A percentile compares a stretch with the other conserved stretches of the same genome.
Conservation (phyloP, 2,888 invertebrate species). For the Atherix ibis region DNA sequence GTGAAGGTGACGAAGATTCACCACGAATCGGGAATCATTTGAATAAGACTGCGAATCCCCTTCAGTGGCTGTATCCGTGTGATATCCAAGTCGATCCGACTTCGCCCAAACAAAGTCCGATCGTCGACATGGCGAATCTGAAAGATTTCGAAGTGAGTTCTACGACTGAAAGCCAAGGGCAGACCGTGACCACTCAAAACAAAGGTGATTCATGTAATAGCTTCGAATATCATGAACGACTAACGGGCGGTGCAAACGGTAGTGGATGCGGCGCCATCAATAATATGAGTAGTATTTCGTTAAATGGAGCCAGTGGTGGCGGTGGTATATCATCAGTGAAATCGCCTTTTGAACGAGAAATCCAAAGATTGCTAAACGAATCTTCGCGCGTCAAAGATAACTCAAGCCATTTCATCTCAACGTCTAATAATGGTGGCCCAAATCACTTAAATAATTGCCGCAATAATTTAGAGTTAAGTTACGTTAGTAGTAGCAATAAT, state of each 20-base stretch:
- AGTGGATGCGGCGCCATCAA: slow-evolving; percentile 21
- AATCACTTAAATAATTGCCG: slow-evolving; percentile 18
- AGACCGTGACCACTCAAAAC: slow-evolving; percentile 42
- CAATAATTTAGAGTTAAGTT: slow-evolving; percentile 25
- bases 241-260: slow-evolving; percentile 9
- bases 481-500: slow-evolving; percentile 27
- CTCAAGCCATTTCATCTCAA: slow-evolving; percentile 8
- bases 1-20: slow-evolving; percentile 35
- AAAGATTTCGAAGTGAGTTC: slow-evolving; percentile 33
- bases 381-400: slow-evolving; percentile 22
- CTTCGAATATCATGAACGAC: slow-evolving; percentile 42
- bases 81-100: slow-evolving; percentile 41
- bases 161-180: slow-evolving; percentile 35
- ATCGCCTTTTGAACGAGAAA: slow-evolving; percentile 63
- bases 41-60: slow-evolving; percentile 30
- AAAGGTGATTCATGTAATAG: slow-evolving; percentile 47
- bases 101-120: slow-evolving; percentile 19
- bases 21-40: slow-evolving; percentile 20
- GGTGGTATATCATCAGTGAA: slow-evolving; percentile 30
- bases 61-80: slow-evolving; percentile 45
- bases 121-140: slow-evolving; percentile 26
- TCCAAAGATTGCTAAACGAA: slow-evolving; percentile 61
- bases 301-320: slow-evolving; percentile 11
- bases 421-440: slow-evolving; percentile 6
- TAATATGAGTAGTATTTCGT: slow-evolving; percentile 32